These are phyloP conservation scores for Nomada hirtipes DNA, from an alignment of 2,888 invertebrate genomes.

Conservation along the genomic window DNA sequence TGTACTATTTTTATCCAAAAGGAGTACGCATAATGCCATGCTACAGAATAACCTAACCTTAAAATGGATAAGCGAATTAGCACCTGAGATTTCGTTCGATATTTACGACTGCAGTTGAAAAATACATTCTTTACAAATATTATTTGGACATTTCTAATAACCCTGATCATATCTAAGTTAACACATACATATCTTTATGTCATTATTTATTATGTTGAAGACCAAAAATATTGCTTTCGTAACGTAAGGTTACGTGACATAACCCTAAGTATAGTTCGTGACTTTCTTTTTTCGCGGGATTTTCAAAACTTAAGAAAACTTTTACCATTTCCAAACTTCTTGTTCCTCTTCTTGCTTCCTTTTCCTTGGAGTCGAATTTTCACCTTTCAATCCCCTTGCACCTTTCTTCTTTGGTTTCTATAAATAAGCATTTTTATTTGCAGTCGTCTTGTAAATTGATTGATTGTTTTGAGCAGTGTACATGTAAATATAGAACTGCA, in stretches of 20 bases:
- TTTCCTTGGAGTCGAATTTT: slow-evolving; percentile 85
- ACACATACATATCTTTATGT: background rate
- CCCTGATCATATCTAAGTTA: slow-evolving; percentile 4
- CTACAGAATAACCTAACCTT: slow-evolving; percentile 31
- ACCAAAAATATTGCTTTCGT: no score
- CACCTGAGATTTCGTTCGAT: background rate
- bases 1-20: background rate
- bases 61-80: background rate
- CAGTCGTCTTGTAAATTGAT: background rate
- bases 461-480: no score
- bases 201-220: background rate
- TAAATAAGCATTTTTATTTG: slow-evolving; percentile 11
- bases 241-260: slow-evolving; percentile 1
- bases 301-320: slow-evolving; percentile 7
- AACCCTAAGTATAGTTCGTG: slow-evolving; percentile 11
- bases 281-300: slow-evolving; percentile 4
- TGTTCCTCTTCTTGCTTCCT: slow-evolving; percentile 93
- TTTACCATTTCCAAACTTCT: slow-evolving; percentile 97
- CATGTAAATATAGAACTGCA: slow-evolving; percentile 1
- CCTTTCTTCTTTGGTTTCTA: slow-evolving; percentile 79
- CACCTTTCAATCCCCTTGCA: slow-evolving; percentile 79
- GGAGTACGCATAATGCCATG: no score
- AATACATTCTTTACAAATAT: background rate
- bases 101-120: background rate
- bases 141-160: background rate